Evolutionary conservation across 2,113 vertebrate species (phyloP).

Genomic region (Vicugna pacos): DNA sequence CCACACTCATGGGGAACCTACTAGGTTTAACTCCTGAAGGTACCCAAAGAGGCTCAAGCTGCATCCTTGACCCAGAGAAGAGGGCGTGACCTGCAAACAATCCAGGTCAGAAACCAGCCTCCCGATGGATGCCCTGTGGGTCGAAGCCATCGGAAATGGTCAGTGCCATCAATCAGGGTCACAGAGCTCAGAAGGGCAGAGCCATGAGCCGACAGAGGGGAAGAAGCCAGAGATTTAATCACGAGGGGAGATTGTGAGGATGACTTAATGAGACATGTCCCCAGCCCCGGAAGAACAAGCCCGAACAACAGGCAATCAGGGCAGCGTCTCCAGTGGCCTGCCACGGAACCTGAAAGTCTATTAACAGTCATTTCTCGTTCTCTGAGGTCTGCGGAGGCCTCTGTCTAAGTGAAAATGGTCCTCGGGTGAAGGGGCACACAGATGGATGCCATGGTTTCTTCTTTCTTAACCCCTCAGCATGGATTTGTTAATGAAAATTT

Average conservation of each 20-base stretch:
- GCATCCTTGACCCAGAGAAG: neutral
- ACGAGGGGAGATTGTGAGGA: fast-evolving
- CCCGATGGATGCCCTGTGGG: neutral
- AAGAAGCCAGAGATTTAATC: neutral
- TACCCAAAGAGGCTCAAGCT: neutral
- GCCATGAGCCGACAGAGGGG: neutral
- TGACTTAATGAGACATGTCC: fast-evolving
- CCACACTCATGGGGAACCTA: neutral
- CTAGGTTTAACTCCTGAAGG: neutral
- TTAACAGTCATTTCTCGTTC: neutral
- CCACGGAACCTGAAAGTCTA: neutral
- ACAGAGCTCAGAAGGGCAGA: neutral
- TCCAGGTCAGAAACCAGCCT: neutral
- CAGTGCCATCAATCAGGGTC: neutral
- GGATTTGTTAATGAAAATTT: neutral
- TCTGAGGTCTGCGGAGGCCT: neutral
- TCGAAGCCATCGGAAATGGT: neutral
- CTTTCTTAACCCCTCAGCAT: neutral
- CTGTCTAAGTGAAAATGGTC: neutral
- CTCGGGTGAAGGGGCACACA: neutral
- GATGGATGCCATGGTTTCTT: neutral
- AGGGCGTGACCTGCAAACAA: neutral
- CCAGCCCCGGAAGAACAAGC: neutral
- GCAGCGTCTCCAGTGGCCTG: neutral
- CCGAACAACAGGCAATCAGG: neutral